These are phyloP conservation scores for Physocephala rufipes DNA, from an alignment of 2,888 invertebrate species.

Conservation along the genomic window DNA sequence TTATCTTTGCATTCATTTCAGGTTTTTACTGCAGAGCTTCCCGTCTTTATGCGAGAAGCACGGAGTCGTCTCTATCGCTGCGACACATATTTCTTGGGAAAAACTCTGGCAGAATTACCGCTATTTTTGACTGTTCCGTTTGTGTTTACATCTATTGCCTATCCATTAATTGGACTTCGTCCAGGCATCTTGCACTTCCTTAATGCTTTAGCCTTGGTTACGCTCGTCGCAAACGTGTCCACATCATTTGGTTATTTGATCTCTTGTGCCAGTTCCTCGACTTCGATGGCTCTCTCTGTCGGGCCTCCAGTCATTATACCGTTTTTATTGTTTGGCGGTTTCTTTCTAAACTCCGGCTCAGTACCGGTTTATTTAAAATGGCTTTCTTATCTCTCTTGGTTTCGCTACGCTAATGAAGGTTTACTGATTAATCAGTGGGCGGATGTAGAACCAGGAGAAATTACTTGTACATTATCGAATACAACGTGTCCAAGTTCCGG, in stretches of 20 bases:
- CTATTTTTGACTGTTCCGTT: constrained; percentile 84
- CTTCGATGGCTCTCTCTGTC: constrained; percentile 88
- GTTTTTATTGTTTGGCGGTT: constrained; percentile 93
- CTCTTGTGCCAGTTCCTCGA: constrained; percentile 83
- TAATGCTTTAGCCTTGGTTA: constrained; percentile 76
- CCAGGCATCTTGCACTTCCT: constrained; percentile 76
- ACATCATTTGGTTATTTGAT: constrained; percentile 92
- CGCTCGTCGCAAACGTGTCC: constrained; percentile 87
- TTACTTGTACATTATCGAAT: constrained; percentile 78
- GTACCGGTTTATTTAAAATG: constrained; percentile 85
- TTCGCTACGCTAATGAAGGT: constrained; percentile 90
- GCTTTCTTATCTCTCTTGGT: constrained; percentile 91
- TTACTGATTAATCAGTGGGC: constrained; percentile 89
- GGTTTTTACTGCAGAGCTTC: constrained; percentile 91
- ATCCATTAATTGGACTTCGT: constrained; percentile 89
- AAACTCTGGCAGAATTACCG: constrained; percentile 89
- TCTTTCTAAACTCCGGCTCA: constrained; percentile 91
- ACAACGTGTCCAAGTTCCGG: constrained; percentile 83
- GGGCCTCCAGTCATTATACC: constrained; percentile 94
- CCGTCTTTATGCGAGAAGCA: constrained; percentile 89
- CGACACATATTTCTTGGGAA: constrained; percentile 90
- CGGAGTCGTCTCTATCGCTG: constrained; percentile 90
- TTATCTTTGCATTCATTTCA: constrained; percentile 56
- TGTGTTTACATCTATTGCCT: constrained; percentile 82
- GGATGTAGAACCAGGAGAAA: constrained; percentile 76